Percentiles rank a stretch among this genome's conserved stretches.
Evolutionary conservation across 2,113 vertebrate genomes (phyloP).

Genomic region (Stegostoma tigrinum): DNA sequence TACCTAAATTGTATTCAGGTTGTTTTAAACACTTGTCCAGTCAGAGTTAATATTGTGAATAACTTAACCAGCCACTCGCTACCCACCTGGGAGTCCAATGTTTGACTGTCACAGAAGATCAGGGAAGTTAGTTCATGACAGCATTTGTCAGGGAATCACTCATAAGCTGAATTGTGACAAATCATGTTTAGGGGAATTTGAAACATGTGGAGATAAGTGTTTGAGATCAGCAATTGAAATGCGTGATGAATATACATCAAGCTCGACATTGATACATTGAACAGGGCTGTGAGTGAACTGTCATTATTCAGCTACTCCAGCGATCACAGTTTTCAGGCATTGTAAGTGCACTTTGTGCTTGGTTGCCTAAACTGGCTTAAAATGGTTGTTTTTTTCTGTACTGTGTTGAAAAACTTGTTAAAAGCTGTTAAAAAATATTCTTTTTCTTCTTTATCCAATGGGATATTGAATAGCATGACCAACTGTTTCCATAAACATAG

Average conservation of each 20-base stretch:
- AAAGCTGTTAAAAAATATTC: too few species aligned
- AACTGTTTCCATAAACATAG: background rate
- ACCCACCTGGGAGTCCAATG: slow-evolving; percentile 49
- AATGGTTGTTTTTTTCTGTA: background rate
- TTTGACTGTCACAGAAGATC: slow-evolving; percentile 42
- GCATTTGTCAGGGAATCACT: slow-evolving; percentile 43
- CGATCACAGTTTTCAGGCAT: background rate
- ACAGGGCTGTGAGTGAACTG: background rate
- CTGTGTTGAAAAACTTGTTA: background rate
- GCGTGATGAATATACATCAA: background rate
- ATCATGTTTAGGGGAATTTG: slow-evolving; percentile 50
- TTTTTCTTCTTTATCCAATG: background rate
- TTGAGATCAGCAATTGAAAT: background rate
- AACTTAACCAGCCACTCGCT: slow-evolving; percentile 41
- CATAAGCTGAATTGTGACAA: slow-evolving; percentile 50
- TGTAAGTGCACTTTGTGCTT: background rate
- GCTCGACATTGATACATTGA: background rate
- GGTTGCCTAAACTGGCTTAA: background rate
- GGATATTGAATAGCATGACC: background rate
- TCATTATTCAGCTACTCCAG: background rate
- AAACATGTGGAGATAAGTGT: slow-evolving; percentile 48
- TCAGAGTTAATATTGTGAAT: background rate
- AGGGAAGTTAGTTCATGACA: slow-evolving; percentile 45
- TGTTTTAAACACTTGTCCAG: background rate
- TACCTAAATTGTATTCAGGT: background rate